Base-by-base conservation (phyloP, 2,797 vertebrate genomes). In the Scolopax rusticola region DNA sequence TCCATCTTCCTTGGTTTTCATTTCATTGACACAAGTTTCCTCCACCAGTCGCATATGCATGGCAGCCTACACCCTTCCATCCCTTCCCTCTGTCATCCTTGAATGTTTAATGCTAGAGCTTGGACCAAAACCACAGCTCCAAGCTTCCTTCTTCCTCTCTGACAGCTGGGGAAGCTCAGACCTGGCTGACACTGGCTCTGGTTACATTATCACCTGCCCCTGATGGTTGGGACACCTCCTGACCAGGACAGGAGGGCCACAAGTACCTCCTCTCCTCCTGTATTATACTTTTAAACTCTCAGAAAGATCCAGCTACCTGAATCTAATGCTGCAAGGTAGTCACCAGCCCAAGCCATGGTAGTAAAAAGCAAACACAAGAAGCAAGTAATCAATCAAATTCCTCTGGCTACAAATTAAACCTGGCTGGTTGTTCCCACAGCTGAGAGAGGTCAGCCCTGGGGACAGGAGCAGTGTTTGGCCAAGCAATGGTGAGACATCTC, bases 201-300 rank as follows among this genome's bases (percentile, higher is more conserved):
- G 63, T 80, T 38, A 8, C 0, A 0, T 47, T 68, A 40, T 50
- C 6, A 9, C 6, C 38, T 75, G 36, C 13, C 45, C 3, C 0
- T 48, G 48, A 36, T 75, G 88, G 30, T 40, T 60, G 32, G 68
- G 51, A 75, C 53, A 30, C 15, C 36, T 87, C 56, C 79, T 84
- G 80, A 21, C 15, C 38, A 16, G 57, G 61, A 24, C 33, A 67
- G 50, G 61, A 57, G 38, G 36, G n/a, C 47, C 75, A 63, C 47
- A 28, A 27, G 30, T 16, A 12, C 14, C 33, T 69, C 63, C 70
- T 40, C 18, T 51, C 33, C 50, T 54, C 43, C 69, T 33, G 16
- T 20, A 1, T 11, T 57, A n/a, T 3, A 24, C 59, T 61, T 48
- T 8, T 32, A 65, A 91, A 41, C 32, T 70, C 40, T 12, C 53